These are phyloP conservation scores for Drosophila aldrichi DNA, from an alignment of 2,888 invertebrate genomes.

Conservation along the genomic window DNA sequence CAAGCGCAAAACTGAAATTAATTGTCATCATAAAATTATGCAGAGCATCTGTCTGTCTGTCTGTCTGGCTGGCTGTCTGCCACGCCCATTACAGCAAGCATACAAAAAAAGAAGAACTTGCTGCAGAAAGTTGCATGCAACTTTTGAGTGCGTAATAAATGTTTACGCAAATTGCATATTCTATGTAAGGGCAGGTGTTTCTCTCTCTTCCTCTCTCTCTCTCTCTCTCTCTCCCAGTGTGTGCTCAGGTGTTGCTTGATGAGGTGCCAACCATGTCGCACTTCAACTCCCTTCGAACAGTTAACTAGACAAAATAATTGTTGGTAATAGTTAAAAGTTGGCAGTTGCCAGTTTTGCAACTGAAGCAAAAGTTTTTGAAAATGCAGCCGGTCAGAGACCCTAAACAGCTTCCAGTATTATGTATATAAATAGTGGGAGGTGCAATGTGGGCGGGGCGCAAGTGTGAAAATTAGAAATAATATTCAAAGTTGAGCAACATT, in stretches of 20 bases:
- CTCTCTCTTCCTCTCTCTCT: not conserved
- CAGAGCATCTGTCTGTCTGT: slow-evolving; percentile 37
- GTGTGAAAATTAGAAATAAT: slow-evolving; percentile 43
- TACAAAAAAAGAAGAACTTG: slow-evolving; percentile 6
- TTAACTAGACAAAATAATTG: slow-evolving; percentile 73
- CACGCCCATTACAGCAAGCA: slow-evolving; percentile 1
- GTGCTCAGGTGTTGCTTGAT: slow-evolving; percentile 20
- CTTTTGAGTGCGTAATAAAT: slow-evolving; percentile 74
- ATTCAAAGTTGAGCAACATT: slow-evolving; percentile 28
- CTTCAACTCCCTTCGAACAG: slow-evolving; percentile 64
- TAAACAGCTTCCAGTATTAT: slow-evolving; percentile 15
- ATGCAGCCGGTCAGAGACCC: slow-evolving; percentile 39
- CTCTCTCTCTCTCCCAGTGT: too few relatives aligned
- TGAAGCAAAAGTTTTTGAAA: slow-evolving; percentile 37
- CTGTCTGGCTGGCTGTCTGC: slow-evolving; percentile 13
- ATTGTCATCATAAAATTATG: slow-evolving; percentile 74
- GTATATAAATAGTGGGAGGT: not conserved
- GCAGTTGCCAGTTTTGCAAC: slow-evolving; percentile 30
- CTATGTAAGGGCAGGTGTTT: slow-evolving; percentile 19
- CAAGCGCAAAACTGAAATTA: slow-evolving; percentile 61
- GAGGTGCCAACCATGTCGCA: slow-evolving; percentile 47
- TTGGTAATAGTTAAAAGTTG: slow-evolving; percentile 66
- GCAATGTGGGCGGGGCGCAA: slow-evolving; percentile 10
- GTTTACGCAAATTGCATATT: slow-evolving; percentile 70
- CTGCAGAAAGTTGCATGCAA: slow-evolving; percentile 53